These are phyloP conservation scores for Nephrocerus scutellatus DNA, from an alignment of 2,888 invertebrate species.

Conservation along the genomic window DNA sequence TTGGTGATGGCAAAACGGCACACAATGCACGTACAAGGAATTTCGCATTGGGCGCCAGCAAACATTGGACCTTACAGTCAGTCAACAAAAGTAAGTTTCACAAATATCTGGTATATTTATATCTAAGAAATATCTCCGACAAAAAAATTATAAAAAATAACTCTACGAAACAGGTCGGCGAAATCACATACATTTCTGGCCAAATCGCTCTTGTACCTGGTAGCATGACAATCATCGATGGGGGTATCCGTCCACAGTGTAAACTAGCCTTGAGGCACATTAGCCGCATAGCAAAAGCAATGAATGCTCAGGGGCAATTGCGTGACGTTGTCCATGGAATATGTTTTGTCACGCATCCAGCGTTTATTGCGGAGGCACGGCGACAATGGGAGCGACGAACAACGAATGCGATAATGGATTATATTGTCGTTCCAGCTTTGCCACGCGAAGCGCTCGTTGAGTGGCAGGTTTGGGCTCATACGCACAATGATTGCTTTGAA, in stretches of 20 bases:
- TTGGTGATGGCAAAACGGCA: conserved; percentile 50
- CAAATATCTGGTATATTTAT: not conserved
- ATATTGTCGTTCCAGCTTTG: conserved; percentile 72
- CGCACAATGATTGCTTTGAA: conserved; percentile 79
- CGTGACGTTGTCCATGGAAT: conserved; percentile 81
- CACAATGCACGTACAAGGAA: conserved; percentile 90
- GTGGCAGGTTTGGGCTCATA: conserved; percentile 91
- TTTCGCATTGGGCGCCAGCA: conserved; percentile 97
- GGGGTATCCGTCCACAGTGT: conserved; percentile 75
- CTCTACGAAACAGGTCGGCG: conserved; percentile 58
- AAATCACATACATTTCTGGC: conserved; percentile 80
- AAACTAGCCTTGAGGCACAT: conserved; percentile 78
- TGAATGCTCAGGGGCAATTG: conserved; percentile 66
- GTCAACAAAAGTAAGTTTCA: conserved; percentile 64
- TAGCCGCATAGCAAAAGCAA: conserved; percentile 71
- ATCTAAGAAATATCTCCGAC: not conserved
- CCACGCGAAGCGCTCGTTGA: conserved; percentile 77
- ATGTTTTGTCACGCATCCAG: conserved; percentile 74
- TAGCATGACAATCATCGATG: conserved; percentile 64
- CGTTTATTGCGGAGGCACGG: conserved; percentile 65
- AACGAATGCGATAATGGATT: conserved; percentile 81
- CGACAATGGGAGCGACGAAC: conserved; percentile 76
- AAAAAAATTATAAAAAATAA: not conserved
- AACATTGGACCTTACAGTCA: conserved; percentile 96
- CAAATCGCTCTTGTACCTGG: conserved; percentile 87